Evolutionary conservation across 2,113 vertebrate species (phyloP), one percentile per base, ranked within the genome.

Genomic region (Catharus bicknelli): DNA sequence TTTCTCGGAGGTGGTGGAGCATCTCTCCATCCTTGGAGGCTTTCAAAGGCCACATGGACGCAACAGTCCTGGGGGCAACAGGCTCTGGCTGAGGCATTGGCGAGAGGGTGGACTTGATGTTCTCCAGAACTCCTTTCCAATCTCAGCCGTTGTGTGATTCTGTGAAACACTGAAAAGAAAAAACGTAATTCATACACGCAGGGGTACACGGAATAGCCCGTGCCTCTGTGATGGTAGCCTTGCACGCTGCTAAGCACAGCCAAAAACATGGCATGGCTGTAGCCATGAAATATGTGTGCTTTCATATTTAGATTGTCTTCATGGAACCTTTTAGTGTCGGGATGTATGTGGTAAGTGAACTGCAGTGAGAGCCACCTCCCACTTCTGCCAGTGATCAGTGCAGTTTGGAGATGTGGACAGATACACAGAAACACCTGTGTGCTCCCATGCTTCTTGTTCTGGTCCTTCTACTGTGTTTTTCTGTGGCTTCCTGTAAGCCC

Each of bases 31-130:
- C 22, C 14, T 38, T 47, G 5, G 45, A 61, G 45, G 54, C 45
- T 8, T 1, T 64, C 7, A 30, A 10, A 80, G 77, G 26, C 11
- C 0, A 0, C 4, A 8, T 64, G 15, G 34, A 32, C 11, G 2
- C 26, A 34, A 10, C 50, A 51, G 29, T 14, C 32, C 22, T 77
- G 45, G 29, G 45, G 29, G 29, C 51, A 55, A 2, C 20, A 42
- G 36, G 9, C 22, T 50, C 1, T 27, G 36, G 14, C 15, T 77
- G 36, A 12, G 40, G 13, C 47, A 13, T 30, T 4, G 43, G 6
- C 17, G 10, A 13, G 11, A 9, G 1, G 0, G n/a, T 86, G 40
- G 20, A 38, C 14, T 48, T 11, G 12, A 4, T 45, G 27, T 12
- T 53, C 20, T 68, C 22, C 32, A 51, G 69, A 80, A 4, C 4